These are phyloP conservation scores for Drosophila ambigua DNA, from an alignment of 1,140 invertebrate genomes.

Conservation along the genomic window DNA sequence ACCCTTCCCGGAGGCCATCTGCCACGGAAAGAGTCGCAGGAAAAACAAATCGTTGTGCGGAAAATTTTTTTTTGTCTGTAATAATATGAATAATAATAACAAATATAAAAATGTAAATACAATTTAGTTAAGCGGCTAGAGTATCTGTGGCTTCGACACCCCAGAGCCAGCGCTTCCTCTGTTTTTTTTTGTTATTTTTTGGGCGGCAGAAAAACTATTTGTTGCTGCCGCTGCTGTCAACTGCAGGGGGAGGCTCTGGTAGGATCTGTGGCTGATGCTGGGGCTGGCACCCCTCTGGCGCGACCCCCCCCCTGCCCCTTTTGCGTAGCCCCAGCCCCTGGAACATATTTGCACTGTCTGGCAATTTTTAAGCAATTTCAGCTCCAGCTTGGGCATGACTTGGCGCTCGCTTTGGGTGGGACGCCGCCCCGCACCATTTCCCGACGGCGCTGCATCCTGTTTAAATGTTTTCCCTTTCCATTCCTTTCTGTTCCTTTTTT, in stretches of 20 bases:
- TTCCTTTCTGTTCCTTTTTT: not conserved
- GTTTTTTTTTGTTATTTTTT: constrained; percentile 6
- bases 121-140: too few relatives aligned
- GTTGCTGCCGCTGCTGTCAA: constrained; percentile 75
- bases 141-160: too few relatives aligned
- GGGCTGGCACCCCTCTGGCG: constrained; percentile 11
- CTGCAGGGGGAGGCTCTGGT: constrained; percentile 20
- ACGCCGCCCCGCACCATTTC: constrained; percentile 8
- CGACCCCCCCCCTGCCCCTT: not conserved
- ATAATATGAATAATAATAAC: too few relatives aligned
- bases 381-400: constrained; percentile 62
- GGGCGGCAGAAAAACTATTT: constrained; percentile 65
- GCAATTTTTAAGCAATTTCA: constrained; percentile 81
- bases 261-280: not conserved
- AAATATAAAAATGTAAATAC: too few relatives aligned
- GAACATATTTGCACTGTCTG: constrained; percentile 81
- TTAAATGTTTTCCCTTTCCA: constrained; percentile 71
- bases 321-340: constrained; percentile 26
- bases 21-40: too few relatives aligned
- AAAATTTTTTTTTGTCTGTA: too few relatives aligned
- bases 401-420: constrained; percentile 42
- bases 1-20: too few relatives aligned
- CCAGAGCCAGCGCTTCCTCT: too few relatives aligned
- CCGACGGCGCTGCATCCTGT: constrained; percentile 68
- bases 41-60: too few relatives aligned